Percentiles rank a stretch among this genome's conserved stretches.
Evolutionary conservation across 2,888 invertebrate genomes (phyloP).

Genomic region (Acleris emargana): DNA sequence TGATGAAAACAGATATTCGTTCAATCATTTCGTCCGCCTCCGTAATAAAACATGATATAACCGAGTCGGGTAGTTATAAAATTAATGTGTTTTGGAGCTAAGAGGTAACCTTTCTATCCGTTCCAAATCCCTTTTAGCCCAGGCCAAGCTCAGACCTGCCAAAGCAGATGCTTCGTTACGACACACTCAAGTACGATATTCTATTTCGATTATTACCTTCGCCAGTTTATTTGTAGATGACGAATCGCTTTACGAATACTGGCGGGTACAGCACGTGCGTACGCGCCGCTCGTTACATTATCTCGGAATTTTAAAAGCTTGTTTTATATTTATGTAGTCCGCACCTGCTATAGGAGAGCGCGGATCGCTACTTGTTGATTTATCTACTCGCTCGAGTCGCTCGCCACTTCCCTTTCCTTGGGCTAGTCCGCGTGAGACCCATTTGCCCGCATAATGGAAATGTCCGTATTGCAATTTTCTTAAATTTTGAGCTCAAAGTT

Average conservation of each 20-base stretch:
- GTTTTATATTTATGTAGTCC: constrained; percentile 52
- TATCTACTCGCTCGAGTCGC: constrained; percentile 28
- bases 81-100: constrained; percentile 30
- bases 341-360: constrained; percentile 41
- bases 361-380: constrained; percentile 40
- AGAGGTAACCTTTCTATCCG: constrained; percentile 36
- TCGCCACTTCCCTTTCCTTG: constrained; percentile 3
- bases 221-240: constrained; percentile 80
- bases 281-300: constrained; percentile 68
- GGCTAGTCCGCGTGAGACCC: background rate
- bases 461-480: no score
- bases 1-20: constrained; percentile 33
- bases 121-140: constrained; percentile 63
- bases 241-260: constrained; percentile 69
- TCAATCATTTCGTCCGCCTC: constrained; percentile 20
- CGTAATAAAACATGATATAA: constrained; percentile 29
- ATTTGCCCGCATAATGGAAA: no score
- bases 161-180: constrained; percentile 68
- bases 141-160: constrained; percentile 63
- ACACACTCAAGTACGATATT: constrained; percentile 74
- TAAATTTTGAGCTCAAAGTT: no score
- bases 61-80: constrained; percentile 19
- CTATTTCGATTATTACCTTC: constrained; percentile 84
- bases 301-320: constrained; percentile 81
- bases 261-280: constrained; percentile 55